Evolutionary conservation across 2,888 invertebrate genomes (phyloP).

Genomic region (Ornithoptera priamus): DNA sequence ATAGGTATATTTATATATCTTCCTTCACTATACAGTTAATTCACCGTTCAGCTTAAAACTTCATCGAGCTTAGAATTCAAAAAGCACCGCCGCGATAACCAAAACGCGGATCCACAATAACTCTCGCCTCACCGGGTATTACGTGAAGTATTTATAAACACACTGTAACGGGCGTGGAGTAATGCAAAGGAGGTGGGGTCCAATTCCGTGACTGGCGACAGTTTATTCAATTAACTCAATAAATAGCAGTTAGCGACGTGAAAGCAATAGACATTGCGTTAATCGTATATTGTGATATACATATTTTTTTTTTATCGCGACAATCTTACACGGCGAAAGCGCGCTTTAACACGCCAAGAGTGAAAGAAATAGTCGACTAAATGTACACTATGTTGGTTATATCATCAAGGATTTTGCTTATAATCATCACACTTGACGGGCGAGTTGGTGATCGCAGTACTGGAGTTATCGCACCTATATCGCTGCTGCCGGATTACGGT

Average conservation of each 20-base stretch:
- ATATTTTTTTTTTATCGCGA: slow-evolving; percentile 69
- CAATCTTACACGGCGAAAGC: slow-evolving; percentile 42
- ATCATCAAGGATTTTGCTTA: too few relatives aligned
- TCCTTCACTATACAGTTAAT: too few relatives aligned
- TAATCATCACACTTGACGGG: too few relatives aligned
- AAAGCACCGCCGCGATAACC: not conserved
- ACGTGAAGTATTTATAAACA: slow-evolving; percentile 44
- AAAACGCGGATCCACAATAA: slow-evolving; percentile 21
- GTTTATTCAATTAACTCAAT: slow-evolving; percentile 75
- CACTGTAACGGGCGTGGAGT: slow-evolving; percentile 38
- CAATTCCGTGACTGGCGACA: slow-evolving; percentile 62
- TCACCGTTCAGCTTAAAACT: not conserved
- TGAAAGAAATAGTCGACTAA: not conserved
- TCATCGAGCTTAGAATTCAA: too few relatives aligned
- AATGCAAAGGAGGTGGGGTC: slow-evolving; percentile 33
- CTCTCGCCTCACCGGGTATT: slow-evolving; percentile 42
- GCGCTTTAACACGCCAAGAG: slow-evolving; percentile 41
- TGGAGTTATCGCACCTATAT: too few relatives aligned
- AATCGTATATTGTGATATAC: slow-evolving; percentile 73
- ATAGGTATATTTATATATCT: too few relatives aligned
- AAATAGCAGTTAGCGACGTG: slow-evolving; percentile 63
- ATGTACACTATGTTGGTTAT: too few relatives aligned
- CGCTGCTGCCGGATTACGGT: too few relatives aligned
- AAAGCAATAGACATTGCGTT: slow-evolving; percentile 64
- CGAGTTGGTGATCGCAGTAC: too few relatives aligned